phyloP scores from a whole-genome alignment of 2,797 vertebrate species.

The Steatocranus sp. region DNA sequence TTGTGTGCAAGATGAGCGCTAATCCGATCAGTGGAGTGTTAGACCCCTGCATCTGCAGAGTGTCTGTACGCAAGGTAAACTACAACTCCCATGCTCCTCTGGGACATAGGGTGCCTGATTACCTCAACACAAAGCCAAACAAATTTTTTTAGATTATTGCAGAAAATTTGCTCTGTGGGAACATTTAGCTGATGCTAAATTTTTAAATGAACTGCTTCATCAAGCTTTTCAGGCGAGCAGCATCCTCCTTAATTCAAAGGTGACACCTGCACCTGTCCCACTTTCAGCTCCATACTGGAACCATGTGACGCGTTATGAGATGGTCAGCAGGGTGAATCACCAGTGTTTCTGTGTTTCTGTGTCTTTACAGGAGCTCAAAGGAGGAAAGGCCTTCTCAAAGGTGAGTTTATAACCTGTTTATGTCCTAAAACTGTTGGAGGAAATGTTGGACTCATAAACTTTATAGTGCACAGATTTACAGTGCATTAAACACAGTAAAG shows the following conservation, averaged over 20 bases:
- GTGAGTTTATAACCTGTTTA: background rate
- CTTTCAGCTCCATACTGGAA: background rate
- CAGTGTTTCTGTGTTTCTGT: background rate
- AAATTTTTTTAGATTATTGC: background rate
- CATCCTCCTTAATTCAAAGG: background rate
- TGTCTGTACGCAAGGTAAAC: conserved; percentile 93
- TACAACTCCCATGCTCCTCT: background rate
- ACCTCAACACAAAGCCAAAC: background rate
- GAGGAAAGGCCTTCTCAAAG: conserved; percentile 61
- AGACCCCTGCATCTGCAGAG: conserved; percentile 89
- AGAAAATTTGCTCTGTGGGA: background rate
- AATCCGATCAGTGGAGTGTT: conserved; percentile 87
- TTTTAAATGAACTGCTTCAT: background rate
- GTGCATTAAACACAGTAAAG: background rate
- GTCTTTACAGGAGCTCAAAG: conserved; percentile 57
- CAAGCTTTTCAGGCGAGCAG: background rate
- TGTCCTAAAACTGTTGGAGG: background rate
- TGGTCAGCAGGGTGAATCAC: background rate
- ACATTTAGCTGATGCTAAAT: background rate
- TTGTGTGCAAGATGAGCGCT: conserved; percentile 92
- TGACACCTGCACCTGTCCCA: background rate
- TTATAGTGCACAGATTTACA: background rate
- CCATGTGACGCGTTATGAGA: background rate
- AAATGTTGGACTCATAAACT: background rate
- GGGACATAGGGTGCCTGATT: background rate